Conservation (phyloP, 1,140 invertebrate species). For the Anastrepha obliqua region DNA sequence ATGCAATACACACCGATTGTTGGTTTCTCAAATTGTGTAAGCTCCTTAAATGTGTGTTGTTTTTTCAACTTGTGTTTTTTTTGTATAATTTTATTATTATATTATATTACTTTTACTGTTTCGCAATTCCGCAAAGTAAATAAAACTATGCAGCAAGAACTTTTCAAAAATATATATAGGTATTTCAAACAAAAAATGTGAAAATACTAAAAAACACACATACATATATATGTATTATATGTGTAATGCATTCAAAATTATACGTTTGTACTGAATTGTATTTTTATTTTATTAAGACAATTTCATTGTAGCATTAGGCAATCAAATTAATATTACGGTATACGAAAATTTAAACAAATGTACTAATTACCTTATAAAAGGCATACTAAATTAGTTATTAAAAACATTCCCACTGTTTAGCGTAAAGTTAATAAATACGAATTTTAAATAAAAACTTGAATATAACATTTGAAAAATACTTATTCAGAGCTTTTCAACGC, state of each 20-base stretch:
- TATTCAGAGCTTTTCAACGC: no score
- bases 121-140: neutral
- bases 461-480: neutral
- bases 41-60: neutral
- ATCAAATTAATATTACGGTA: neutral
- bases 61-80: neutral
- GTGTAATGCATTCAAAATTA: neutral
- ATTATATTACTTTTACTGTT: no score
- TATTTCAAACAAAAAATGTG: no score
- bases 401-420: conserved; percentile 52
- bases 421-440: conserved; percentile 36
- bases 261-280: neutral
- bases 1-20: no score
- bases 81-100: neutral
- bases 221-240: neutral
- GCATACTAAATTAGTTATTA: conserved; percentile 44
- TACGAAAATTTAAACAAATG: neutral
- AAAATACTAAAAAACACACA: neutral
- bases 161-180: neutral
- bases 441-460: conserved; percentile 44
- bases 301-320: conserved; percentile 51
- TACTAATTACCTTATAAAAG: conserved; percentile 28
- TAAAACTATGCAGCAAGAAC: neutral
- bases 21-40: neutral
- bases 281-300: neutral